Evolutionary conservation across 64 coral and sea anemone species (phyloP).

Genomic region (Montipora efflorescens): DNA sequence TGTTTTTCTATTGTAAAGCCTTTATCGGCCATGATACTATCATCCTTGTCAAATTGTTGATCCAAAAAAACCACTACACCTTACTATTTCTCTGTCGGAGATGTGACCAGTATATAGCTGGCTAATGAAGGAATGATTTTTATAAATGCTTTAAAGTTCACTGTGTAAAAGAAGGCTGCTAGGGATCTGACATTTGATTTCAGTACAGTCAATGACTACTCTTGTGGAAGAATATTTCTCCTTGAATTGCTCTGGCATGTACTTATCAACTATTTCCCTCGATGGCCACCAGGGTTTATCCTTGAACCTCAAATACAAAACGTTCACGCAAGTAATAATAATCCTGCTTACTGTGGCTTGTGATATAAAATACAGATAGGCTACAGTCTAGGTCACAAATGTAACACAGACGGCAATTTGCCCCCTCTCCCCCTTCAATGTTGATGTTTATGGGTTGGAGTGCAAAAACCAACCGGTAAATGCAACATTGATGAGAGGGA

Average conservation of each 20-base stretch:
- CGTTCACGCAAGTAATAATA: conserved; percentile 21
- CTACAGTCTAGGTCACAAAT: too few relatives aligned
- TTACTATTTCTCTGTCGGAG: background rate
- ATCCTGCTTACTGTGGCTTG: background rate
- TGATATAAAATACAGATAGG: too few relatives aligned
- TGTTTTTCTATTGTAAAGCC: background rate
- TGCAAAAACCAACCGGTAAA: too few relatives aligned
- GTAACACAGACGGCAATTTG: too few relatives aligned
- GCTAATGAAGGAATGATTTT: background rate
- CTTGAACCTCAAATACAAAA: conserved; percentile 39
- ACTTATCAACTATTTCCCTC: background rate
- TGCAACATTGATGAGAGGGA: too few relatives aligned
- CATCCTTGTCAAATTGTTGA: background rate
- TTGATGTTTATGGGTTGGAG: too few relatives aligned
- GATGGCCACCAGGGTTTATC: conserved; percentile 26
- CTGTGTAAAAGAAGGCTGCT: conserved; percentile 8
- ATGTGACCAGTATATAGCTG: background rate
- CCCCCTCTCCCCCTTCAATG: too few relatives aligned
- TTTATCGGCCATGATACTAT: conserved; percentile 1
- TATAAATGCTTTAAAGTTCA: background rate
- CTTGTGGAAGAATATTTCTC: conserved; percentile 35
- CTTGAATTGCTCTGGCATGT: conserved; percentile 29
- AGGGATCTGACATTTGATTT: background rate
- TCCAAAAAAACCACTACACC: background rate
- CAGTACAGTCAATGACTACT: background rate